These are phyloP conservation scores for Picus viridis DNA, from an alignment of 2,797 vertebrate genomes.

Conservation along the genomic window DNA sequence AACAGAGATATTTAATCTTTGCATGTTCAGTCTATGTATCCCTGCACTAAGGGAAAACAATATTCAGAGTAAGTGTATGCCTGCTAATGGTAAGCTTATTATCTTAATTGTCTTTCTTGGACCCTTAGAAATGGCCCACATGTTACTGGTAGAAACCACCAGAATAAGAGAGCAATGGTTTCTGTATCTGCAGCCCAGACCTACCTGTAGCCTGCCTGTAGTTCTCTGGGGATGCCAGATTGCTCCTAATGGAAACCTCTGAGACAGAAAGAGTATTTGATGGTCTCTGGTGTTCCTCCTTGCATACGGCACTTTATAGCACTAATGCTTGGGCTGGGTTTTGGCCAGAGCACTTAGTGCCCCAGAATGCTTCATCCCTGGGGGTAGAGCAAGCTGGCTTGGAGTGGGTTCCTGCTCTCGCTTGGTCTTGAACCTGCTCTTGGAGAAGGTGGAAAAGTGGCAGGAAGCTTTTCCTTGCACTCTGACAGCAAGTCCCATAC, in stretches of 20 bases:
- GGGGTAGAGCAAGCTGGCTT: not conserved
- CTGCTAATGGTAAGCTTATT: not conserved
- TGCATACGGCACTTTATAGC: not conserved
- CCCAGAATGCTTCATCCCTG: not conserved
- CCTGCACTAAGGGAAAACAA: not conserved
- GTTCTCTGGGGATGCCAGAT: not conserved
- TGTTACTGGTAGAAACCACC: not conserved
- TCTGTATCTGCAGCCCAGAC: not conserved
- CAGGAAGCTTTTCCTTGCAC: not conserved
- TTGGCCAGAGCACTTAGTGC: not conserved
- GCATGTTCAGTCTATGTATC: rapidly evolving
- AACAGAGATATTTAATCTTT: not conserved
- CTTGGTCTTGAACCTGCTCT: not conserved
- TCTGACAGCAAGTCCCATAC: not conserved
- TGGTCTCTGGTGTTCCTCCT: not conserved
- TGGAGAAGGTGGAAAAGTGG: not conserved
- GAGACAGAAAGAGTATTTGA: not conserved
- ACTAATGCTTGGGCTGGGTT: not conserved
- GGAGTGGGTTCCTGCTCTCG: not conserved
- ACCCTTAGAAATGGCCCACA: not conserved
- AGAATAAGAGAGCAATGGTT: not conserved
- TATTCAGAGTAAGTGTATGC: not conserved
- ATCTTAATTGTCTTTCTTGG: not conserved
- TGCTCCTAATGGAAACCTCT: not conserved
- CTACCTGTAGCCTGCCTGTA: not conserved